Conservation (phyloP, 1,140 invertebrate species). For the Mactra quadrangularis region DNA sequence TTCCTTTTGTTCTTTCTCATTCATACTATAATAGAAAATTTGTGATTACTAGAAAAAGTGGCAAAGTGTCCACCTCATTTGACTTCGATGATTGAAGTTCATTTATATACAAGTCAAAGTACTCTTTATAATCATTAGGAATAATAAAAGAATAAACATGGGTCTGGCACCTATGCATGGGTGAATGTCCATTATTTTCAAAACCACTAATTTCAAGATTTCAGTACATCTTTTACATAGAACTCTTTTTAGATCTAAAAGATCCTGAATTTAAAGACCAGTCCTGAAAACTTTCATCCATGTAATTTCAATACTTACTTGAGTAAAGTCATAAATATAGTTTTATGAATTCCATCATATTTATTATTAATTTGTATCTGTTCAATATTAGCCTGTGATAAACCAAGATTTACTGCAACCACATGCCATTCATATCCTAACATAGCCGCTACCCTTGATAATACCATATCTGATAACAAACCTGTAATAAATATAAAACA, state of each 20-base stretch:
- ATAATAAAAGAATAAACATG: not conserved
- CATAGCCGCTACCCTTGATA: conserved; percentile 71
- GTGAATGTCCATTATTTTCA: not conserved
- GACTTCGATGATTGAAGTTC: no score
- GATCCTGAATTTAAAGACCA: not conserved
- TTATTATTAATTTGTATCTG: conserved; percentile 73
- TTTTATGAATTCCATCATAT: conserved; percentile 23
- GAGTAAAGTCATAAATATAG: conserved; percentile 5
- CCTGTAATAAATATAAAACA: conserved; percentile 53
- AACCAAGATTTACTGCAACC: conserved; percentile 69
- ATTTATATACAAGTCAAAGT: no score
- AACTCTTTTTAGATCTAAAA: no score
- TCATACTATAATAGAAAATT: no score
- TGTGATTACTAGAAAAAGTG: no score
- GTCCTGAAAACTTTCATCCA: not conserved
- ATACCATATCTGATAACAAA: conserved; percentile 72
- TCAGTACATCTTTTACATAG: not conserved
- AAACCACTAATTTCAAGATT: not conserved
- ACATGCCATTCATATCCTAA: conserved; percentile 75
- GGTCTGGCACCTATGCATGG: not conserved
- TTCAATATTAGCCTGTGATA: conserved; percentile 74
- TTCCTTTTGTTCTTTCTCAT: no score
- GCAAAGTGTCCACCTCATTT: no score
- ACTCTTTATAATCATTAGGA: no score
- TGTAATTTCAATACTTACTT: conserved; percentile 28